Conservation (phyloP, 1,140 invertebrate species). For the Drosophila sp. region DNA sequence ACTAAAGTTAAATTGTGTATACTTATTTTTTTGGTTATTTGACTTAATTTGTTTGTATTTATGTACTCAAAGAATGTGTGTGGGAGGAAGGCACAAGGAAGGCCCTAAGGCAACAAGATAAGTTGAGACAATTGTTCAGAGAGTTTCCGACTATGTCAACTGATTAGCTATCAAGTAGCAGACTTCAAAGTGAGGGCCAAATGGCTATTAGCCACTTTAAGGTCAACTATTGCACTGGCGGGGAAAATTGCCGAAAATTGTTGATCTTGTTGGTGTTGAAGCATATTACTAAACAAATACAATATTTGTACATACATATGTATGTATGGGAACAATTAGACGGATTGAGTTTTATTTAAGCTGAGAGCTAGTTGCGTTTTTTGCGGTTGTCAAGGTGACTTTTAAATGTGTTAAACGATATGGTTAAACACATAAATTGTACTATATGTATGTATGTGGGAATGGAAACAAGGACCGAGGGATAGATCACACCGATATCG, state of each 20-base stretch:
- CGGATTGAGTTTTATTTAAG: constrained; percentile 41
- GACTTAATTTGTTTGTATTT: constrained; percentile 39
- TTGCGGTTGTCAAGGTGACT: constrained; percentile 61
- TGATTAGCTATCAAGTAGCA: constrained; percentile 46
- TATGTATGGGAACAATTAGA: constrained; percentile 46
- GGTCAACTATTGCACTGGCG: constrained; percentile 41
- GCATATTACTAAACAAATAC: constrained; percentile 4
- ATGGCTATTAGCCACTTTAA: constrained; percentile 20
- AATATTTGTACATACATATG: background rate
- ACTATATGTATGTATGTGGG: background rate
- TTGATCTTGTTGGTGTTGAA: constrained; percentile 10
- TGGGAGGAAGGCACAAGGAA: constrained; percentile 35
- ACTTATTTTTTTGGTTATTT: constrained; percentile 46
- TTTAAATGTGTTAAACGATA: constrained; percentile 7
- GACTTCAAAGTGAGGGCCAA: constrained; percentile 25
- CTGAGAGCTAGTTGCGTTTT: constrained; percentile 56
- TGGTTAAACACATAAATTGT: background rate
- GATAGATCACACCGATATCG: background rate
- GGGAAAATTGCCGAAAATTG: constrained; percentile 13
- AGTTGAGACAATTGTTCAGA: constrained; percentile 47
- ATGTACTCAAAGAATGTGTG: constrained; percentile 7
- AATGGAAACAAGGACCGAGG: background rate
- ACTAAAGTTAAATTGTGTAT: constrained; percentile 40
- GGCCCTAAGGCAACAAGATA: constrained; percentile 35
- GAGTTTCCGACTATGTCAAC: constrained; percentile 14